Percentiles rank a stretch among this genome's conserved stretches.
These are phyloP conservation scores for Meriones unguiculatus DNA, from an alignment of 2,113 vertebrate genomes.

Conservation along the genomic window DNA sequence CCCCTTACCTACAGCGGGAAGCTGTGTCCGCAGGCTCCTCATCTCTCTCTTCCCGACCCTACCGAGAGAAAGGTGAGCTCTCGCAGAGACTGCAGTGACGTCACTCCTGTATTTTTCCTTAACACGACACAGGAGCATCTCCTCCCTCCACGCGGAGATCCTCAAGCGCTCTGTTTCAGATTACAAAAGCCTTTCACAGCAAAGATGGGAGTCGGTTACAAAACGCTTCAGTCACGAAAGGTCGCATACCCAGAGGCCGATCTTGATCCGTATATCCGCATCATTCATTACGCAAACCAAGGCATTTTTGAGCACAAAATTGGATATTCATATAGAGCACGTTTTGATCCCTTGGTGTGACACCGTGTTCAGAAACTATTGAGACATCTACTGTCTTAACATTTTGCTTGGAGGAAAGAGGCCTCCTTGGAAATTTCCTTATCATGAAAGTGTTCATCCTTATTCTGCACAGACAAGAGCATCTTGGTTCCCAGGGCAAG, in stretches of 20 bases:
- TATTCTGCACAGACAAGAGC: constrained; percentile 30
- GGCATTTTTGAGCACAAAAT: not conserved
- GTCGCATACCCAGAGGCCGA: not conserved
- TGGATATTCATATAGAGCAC: not conserved
- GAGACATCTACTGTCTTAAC: not conserved
- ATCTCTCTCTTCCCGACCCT: not conserved
- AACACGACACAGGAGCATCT: constrained; percentile 50
- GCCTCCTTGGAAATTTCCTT: constrained; percentile 19
- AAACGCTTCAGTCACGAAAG: constrained; percentile 48
- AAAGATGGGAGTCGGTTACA: not conserved
- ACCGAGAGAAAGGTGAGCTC: constrained; percentile 9
- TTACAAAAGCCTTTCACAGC: constrained; percentile 55
- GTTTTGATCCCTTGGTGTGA: not conserved
- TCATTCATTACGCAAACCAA: not conserved
- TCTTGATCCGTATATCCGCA: not conserved
- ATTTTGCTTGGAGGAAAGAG: not conserved
- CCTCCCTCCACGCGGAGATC: not conserved
- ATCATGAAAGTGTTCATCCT: not conserved
- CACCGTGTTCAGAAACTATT: constrained; percentile 35
- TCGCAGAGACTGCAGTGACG: not conserved
- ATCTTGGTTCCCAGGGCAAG: not conserved
- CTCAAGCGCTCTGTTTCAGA: constrained; percentile 50
- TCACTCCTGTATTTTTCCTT: not conserved
- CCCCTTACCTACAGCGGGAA: not conserved
- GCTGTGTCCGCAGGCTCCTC: not conserved